Conservation (phyloP, 2,113 vertebrate genomes). For the Ptilorrhoa leucosticta region DNA sequence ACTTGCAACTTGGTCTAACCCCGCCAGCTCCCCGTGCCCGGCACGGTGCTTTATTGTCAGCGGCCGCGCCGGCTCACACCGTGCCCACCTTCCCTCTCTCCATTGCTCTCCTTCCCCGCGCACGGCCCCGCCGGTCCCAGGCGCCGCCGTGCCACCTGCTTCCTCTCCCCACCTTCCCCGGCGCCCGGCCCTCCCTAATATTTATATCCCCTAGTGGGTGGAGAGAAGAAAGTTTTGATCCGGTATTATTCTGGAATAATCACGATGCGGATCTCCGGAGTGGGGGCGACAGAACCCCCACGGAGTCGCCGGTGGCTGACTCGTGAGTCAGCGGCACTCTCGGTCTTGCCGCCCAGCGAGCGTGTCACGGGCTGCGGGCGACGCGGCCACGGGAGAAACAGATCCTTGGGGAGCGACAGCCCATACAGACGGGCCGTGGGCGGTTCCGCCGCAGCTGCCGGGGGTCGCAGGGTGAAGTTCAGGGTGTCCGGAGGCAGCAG, state of each 20-base stretch:
- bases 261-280: neutral
- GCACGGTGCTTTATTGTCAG: neutral
- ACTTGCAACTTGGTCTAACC: slow-evolving; percentile 51
- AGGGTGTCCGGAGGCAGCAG: neutral
- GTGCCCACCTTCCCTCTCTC: neutral
- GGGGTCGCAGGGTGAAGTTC: neutral
- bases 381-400: neutral
- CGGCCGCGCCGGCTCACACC: neutral
- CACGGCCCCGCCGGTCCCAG: neutral
- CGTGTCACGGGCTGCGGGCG: neutral
- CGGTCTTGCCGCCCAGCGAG: neutral
- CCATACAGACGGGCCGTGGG: neutral
- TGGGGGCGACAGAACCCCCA: neutral
- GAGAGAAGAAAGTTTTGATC: slow-evolving; percentile 55
- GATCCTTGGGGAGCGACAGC: neutral
- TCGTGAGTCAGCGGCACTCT: slow-evolving; percentile 17
- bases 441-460: neutral
- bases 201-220: neutral
- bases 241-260: neutral
- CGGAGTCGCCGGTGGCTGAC: neutral
- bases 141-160: neutral
- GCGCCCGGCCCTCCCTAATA: neutral
- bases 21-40: neutral
- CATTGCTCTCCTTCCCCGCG: neutral
- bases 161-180: neutral